phyloP scores from a whole-genome alignment of 2,113 vertebrate species.

The Gymnogyps californianus region DNA sequence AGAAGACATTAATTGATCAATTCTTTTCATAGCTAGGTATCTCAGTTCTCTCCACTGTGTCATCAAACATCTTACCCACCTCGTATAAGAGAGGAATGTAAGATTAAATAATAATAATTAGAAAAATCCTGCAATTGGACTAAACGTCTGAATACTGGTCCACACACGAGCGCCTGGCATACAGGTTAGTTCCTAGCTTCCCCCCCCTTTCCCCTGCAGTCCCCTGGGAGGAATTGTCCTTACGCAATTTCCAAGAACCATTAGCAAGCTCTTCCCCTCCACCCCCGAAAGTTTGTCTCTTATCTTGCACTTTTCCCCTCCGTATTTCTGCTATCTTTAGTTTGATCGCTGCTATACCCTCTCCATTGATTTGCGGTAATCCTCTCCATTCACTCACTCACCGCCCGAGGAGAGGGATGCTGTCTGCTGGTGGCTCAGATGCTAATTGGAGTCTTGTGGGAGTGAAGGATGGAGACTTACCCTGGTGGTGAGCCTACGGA shows the following conservation, averaged over 20 bases:
- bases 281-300: not conserved
- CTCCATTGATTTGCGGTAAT: not conserved
- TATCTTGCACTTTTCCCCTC: not conserved
- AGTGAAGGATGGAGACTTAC: not conserved
- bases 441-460: not conserved
- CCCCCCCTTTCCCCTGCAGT: not conserved
- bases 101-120: not conserved
- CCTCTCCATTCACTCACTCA: not conserved
- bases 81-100: fast-evolving
- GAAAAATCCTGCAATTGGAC: not conserved
- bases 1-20: not conserved
- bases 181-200: not conserved
- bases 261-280: not conserved
- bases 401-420: not conserved
- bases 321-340: not conserved
- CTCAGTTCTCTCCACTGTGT: not conserved
- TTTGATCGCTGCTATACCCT: not conserved
- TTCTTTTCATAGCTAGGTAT: not conserved
- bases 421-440: not conserved
- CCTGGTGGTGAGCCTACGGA: fast-evolving
- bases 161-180: not conserved
- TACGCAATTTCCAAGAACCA: not conserved
- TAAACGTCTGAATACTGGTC: not conserved
- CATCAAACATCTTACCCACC: not conserved
- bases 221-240: not conserved